Percentiles rank a stretch among this genome's conserved stretches.
These are phyloP conservation scores for Archaeoteleia sp. DNA, from an alignment of 2,888 invertebrate species.

Conservation along the genomic window DNA sequence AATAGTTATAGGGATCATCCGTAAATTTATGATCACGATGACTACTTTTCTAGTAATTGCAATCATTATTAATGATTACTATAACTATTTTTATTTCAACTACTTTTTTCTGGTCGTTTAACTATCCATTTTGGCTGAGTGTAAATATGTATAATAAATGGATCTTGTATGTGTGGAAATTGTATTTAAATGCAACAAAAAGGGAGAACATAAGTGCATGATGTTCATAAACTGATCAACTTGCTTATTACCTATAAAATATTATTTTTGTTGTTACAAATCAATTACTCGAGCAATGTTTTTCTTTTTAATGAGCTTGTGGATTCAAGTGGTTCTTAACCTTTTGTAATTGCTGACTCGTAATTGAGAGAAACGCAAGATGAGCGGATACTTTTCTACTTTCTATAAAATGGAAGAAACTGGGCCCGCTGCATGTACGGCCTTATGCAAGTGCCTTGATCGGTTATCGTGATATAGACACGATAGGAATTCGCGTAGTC, in stretches of 20 bases:
- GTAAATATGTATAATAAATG: too few relatives aligned
- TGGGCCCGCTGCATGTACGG: conserved; percentile 12
- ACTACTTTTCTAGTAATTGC: too few relatives aligned
- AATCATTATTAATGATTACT: too few relatives aligned
- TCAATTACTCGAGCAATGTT: conserved; percentile 23
- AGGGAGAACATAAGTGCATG: too few relatives aligned
- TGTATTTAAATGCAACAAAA: too few relatives aligned
- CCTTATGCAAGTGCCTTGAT: conserved; percentile 27
- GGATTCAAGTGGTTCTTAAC: conserved; percentile 36
- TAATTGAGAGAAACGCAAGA: conserved; percentile 54
- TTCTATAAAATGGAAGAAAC: conserved; percentile 49
- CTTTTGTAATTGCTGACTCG: conserved; percentile 52
- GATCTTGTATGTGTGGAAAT: too few relatives aligned
- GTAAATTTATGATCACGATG: too few relatives aligned
- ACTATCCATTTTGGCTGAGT: too few relatives aligned
- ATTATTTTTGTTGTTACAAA: conserved; percentile 16
- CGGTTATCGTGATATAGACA: conserved; percentile 12
- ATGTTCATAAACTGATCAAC: conserved; percentile 22
- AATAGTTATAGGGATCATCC: too few relatives aligned
- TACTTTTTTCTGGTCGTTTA: too few relatives aligned
- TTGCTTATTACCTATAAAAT: neutral
- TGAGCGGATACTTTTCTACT: conserved; percentile 50
- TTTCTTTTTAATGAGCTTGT: conserved; percentile 23
- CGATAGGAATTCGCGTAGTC: conserved; percentile 8
- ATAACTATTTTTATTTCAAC: too few relatives aligned